Base-by-base conservation (phyloP, 2,113 vertebrate genomes). In the Electrona antarctica region DNA sequence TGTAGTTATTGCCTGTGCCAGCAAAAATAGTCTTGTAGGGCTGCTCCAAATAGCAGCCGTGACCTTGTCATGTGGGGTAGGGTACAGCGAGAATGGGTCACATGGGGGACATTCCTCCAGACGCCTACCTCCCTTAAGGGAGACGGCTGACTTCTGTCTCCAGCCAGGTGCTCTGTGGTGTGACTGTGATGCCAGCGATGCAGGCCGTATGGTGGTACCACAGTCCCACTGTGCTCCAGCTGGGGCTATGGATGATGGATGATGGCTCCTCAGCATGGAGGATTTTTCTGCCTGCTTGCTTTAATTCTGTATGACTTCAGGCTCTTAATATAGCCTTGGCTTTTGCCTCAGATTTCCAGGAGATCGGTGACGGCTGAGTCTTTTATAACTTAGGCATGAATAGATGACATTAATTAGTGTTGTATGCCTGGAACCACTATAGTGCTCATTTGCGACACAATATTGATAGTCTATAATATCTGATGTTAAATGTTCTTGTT, bases 161-260 rank as follows among this genome's bases (percentile, higher is more conserved):
- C 67, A 61, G 76, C 69, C 85, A 84, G 82, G 82, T 81, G 82
- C 71, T 28, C 55, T 0, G 64, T 9, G 60, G 60, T 48, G 71
- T 52, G 50, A n/a, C 56, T 10, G 69, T 52, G 52, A 48, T 79
- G 57, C 55, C 62, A 11, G 71, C 67, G 68, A 80, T 64, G 48
- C 48, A 71, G 63, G 72, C 72, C 75, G 59, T 83, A 61, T 81
- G 82, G 64, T 7, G 14, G 55, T 60, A 52, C 78, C 69, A n/a
- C 21, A 59, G 58, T 77, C 81, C 71, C 74, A 55, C 72, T 55
- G 82, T 4, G 60, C 21, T 81, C 79, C 78, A 80, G 80, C 72
- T 85, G 86, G 84, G 85, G 77, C 67, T 71, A 69, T 69, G 67
- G 67, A 75, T 79, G 82, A 86, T 81, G 69, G 76, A 80, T 77